Percentiles rank a stretch among this genome's conserved stretches.
These are phyloP conservation scores for Eptesicus fuscus DNA, from an alignment of 2,113 vertebrate species.

Conservation along the genomic window DNA sequence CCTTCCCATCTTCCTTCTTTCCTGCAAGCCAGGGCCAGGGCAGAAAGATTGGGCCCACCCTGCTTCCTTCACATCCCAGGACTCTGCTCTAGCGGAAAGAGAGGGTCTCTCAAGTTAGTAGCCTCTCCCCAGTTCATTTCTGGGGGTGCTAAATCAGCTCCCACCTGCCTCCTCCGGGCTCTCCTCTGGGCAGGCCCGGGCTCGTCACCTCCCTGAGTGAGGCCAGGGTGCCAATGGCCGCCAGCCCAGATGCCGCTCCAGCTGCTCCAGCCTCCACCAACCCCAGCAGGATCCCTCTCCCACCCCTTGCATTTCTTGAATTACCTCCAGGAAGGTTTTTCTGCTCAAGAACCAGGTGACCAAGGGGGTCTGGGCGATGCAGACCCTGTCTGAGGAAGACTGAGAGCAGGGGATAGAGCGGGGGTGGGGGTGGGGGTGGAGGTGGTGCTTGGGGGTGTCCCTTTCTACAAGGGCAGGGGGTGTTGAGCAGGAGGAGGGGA, in stretches of 20 bases:
- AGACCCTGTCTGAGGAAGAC: neutral
- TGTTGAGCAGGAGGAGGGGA: neutral
- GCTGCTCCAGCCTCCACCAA: neutral
- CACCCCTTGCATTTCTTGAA: neutral
- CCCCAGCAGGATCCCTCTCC: neutral
- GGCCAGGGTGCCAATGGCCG: neutral
- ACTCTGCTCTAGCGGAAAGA: neutral
- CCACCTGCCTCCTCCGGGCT: no score
- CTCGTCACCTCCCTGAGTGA: neutral
- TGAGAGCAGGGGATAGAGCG: neutral
- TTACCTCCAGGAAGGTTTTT: neutral
- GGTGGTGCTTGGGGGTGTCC: neutral
- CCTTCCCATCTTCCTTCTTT: neutral
- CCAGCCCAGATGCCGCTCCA: neutral
- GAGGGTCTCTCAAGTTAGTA: neutral
- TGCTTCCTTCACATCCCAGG: neutral
- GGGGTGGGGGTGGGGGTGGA: fast-evolving
- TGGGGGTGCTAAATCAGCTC: constrained; percentile 20
- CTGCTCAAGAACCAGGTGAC: neutral
- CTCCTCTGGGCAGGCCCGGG: neutral
- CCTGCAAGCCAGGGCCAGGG: neutral
- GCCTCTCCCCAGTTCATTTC: neutral
- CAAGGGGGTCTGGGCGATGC: neutral
- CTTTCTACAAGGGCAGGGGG: neutral
- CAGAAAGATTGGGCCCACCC: neutral